phyloP scores from a whole-genome alignment of 1,140 invertebrate species.

The Caenorhabditis latens region DNA sequence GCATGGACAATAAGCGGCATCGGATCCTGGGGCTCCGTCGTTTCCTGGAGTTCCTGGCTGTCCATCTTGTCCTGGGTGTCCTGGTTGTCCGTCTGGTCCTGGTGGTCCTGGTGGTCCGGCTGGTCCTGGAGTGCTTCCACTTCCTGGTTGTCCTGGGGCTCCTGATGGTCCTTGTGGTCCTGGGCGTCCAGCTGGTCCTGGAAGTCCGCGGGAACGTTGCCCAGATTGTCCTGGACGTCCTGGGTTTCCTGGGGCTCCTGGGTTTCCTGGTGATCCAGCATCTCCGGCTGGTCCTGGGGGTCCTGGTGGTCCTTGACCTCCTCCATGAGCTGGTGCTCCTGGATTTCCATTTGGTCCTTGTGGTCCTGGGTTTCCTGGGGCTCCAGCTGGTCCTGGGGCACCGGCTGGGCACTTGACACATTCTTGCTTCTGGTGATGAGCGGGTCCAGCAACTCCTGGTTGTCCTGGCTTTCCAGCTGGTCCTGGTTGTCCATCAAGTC shows the following conservation, averaged over 20 bases:
- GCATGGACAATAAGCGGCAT: slow-evolving; percentile 55
- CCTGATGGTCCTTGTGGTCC: slow-evolving; percentile 47
- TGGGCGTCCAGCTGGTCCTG: slow-evolving; percentile 52
- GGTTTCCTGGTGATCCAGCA: slow-evolving; percentile 18
- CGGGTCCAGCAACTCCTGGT: slow-evolving; percentile 38
- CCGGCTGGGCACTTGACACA: slow-evolving; percentile 51
- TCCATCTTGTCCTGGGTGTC: slow-evolving; percentile 31
- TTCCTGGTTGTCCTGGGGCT: slow-evolving; percentile 33
- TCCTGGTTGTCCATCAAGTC: slow-evolving; percentile 56
- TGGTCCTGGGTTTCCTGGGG: slow-evolving; percentile 26
- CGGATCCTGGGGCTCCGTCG: slow-evolving; percentile 24
- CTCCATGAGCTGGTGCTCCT: slow-evolving; percentile 40
- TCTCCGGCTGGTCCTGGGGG: slow-evolving; percentile 53
- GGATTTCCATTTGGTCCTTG: slow-evolving; percentile 44
- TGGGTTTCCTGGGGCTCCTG: slow-evolving; percentile 38
- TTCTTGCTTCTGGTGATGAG: slow-evolving; percentile 26
- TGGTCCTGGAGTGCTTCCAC: slow-evolving; percentile 46
- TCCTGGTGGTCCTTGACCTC: slow-evolving; percentile 49
- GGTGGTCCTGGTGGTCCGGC: slow-evolving; percentile 41
- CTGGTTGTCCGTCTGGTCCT: slow-evolving; percentile 32
- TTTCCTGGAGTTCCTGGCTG: slow-evolving; percentile 52
- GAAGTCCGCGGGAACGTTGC: slow-evolving; percentile 28
- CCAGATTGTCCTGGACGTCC: slow-evolving; percentile 44
- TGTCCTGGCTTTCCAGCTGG: slow-evolving; percentile 22
- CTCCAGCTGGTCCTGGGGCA: slow-evolving; percentile 49